Percentiles rank a stretch among this genome's conserved stretches.
Evolutionary conservation across 2,888 invertebrate genomes (phyloP).

Genomic region (Drosophila nigritarsus): DNA sequence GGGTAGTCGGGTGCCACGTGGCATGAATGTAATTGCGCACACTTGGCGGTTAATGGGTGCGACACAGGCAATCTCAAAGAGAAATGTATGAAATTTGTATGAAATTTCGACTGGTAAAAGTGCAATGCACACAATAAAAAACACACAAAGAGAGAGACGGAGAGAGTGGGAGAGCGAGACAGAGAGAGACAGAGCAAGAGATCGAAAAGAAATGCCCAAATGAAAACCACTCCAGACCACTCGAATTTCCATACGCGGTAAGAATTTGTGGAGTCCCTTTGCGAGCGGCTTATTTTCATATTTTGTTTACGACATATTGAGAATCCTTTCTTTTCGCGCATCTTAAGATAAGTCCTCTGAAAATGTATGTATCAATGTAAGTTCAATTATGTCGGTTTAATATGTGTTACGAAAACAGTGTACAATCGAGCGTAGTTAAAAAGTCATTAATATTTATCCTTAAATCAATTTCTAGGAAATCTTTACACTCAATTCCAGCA

Average conservation of each 20-base stretch:
- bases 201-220: slow-evolving; percentile 22
- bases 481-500: not conserved
- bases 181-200: not conserved
- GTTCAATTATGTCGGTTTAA: not conserved
- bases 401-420: not conserved
- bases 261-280: slow-evolving; percentile 2
- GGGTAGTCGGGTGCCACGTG: slow-evolving; percentile 40
- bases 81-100: slow-evolving; percentile 78
- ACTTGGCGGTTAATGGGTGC: slow-evolving; percentile 79
- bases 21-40: slow-evolving; percentile 70
- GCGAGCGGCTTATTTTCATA: slow-evolving; percentile 2
- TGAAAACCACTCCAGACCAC: slow-evolving; percentile 27
- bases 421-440: not conserved
- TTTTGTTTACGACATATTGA: not conserved
- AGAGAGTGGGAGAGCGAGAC: too few relatives aligned
- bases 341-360: not conserved
- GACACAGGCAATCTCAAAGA: slow-evolving; percentile 78
- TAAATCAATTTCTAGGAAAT: not conserved
- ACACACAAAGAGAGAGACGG: not conserved
- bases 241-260: slow-evolving; percentile 29
- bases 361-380: not conserved
- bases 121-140: slow-evolving; percentile 62
- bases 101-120: slow-evolving; percentile 70
- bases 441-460: not conserved
- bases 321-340: not conserved